Conservation (phyloP, 1,140 invertebrate species). For the Lasioglossum baleicum region DNA sequence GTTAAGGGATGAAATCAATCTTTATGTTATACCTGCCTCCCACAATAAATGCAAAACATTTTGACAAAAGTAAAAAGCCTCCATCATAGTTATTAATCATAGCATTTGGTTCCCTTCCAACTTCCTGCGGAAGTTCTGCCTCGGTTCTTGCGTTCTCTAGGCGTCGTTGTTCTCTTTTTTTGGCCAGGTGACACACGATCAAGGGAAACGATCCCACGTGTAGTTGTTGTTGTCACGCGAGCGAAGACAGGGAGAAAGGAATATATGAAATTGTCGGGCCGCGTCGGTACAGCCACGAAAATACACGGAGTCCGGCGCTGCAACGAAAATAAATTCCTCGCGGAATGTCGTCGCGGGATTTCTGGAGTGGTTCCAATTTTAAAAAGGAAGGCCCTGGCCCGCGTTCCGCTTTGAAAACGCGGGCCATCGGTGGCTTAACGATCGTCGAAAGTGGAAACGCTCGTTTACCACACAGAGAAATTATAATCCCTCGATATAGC, state of each 20-base stretch:
- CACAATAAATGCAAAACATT: no score
- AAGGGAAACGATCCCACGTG: background rate
- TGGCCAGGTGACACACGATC: background rate
- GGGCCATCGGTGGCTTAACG: background rate
- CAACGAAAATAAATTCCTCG: constrained; percentile 62
- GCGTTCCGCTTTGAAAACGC: constrained; percentile 28
- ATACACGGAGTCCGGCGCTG: constrained; percentile 23
- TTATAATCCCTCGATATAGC: background rate
- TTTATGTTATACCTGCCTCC: no score
- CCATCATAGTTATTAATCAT: no score
- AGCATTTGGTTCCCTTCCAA: no score
- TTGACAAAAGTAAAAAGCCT: no score
- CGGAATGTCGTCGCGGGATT: constrained; percentile 40
- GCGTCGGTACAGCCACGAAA: constrained; percentile 14
- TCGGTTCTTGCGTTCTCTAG: background rate
- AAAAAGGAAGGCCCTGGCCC: constrained; percentile 55
- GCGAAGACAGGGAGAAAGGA: constrained; percentile 22
- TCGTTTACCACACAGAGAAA: background rate
- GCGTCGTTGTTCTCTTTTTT: background rate
- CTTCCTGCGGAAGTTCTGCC: no score
- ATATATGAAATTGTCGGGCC: constrained; percentile 14
- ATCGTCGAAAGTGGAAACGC: background rate
- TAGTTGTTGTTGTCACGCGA: background rate
- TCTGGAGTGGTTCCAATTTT: constrained; percentile 62
- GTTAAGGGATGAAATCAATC: no score